phyloP scores from a whole-genome alignment of 2,888 invertebrate species.

The Pristionchus japonicus region DNA sequence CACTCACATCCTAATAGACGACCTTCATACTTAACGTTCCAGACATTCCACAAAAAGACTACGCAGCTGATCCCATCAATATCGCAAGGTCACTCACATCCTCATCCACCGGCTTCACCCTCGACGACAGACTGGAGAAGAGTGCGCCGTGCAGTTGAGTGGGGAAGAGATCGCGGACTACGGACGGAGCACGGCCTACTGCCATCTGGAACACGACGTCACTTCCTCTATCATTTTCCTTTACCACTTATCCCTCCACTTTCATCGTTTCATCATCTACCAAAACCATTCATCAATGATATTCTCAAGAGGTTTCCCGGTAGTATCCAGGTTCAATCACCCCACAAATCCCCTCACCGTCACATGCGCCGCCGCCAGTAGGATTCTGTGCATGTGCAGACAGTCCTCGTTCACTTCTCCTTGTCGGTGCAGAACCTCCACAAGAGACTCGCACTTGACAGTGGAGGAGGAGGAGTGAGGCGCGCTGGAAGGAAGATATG shows the following conservation, averaged over 20 bases:
- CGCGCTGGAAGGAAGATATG: neutral
- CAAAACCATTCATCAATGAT: too few relatives aligned
- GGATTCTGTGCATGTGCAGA: conserved; percentile 17
- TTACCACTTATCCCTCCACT: neutral
- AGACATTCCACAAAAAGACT: too few relatives aligned
- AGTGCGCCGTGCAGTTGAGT: neutral
- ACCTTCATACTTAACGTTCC: neutral
- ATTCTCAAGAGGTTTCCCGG: too few relatives aligned
- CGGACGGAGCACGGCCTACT: neutral
- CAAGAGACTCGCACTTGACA: conserved; percentile 20
- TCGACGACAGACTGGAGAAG: neutral
- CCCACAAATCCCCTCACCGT: too few relatives aligned
- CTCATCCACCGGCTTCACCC: neutral
- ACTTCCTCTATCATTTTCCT: neutral
- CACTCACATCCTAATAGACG: conserved; percentile 4
- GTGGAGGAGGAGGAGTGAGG: neutral
- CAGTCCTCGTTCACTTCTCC: neutral
- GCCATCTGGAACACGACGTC: neutral
- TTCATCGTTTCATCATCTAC: too few relatives aligned
- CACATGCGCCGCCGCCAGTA: conserved; percentile 6
- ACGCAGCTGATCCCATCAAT: too few relatives aligned
- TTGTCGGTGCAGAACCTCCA: conserved; percentile 35
- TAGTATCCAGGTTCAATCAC: too few relatives aligned
- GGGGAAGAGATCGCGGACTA: conserved; percentile 34
- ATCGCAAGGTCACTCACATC: too few relatives aligned